Conservation (phyloP, 2,888 invertebrate species). For the Trilocha varians region DNA sequence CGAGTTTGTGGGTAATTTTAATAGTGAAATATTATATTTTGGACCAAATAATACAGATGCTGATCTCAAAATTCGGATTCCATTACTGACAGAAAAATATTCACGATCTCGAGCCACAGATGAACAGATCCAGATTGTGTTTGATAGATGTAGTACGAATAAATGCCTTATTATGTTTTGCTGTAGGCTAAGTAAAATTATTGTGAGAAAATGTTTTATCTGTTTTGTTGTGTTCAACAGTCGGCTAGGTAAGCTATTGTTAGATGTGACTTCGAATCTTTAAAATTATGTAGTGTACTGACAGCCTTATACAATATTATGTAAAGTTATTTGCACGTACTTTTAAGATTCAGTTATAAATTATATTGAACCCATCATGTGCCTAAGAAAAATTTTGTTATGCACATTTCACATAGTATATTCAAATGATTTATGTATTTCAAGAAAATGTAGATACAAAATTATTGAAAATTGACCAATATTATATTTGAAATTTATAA, state of each 20-base stretch:
- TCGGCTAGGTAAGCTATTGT: slow-evolving; percentile 8
- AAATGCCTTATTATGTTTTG: slow-evolving; percentile 69
- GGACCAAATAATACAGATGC: slow-evolving; percentile 63
- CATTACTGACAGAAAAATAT: slow-evolving; percentile 22
- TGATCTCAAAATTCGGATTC: slow-evolving; percentile 45
- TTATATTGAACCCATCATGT: slow-evolving; percentile 13
- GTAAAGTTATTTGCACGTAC: neutral
- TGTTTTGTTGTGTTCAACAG: slow-evolving; percentile 7
- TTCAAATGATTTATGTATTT: slow-evolving; percentile 19
- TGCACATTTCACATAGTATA: slow-evolving; percentile 21
- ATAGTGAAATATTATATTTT: slow-evolving; percentile 27
- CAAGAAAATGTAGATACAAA: slow-evolving; percentile 48
- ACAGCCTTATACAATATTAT: neutral
- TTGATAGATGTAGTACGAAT: slow-evolving; percentile 48
- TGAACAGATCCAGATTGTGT: slow-evolving; percentile 39
- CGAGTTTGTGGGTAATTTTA: slow-evolving; percentile 41
- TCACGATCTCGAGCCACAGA: slow-evolving; percentile 34
- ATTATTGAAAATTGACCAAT: no score
- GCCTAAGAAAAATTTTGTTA: slow-evolving; percentile 29
- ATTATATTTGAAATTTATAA: no score
- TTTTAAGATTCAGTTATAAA: neutral
- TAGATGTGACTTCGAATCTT: neutral
- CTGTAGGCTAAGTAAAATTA: slow-evolving; percentile 58
- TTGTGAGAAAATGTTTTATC: slow-evolving; percentile 35
- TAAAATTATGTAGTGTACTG: neutral